These are phyloP conservation scores for Drosophila sordidula DNA, from an alignment of 2,888 invertebrate genomes.

Conservation along the genomic window DNA sequence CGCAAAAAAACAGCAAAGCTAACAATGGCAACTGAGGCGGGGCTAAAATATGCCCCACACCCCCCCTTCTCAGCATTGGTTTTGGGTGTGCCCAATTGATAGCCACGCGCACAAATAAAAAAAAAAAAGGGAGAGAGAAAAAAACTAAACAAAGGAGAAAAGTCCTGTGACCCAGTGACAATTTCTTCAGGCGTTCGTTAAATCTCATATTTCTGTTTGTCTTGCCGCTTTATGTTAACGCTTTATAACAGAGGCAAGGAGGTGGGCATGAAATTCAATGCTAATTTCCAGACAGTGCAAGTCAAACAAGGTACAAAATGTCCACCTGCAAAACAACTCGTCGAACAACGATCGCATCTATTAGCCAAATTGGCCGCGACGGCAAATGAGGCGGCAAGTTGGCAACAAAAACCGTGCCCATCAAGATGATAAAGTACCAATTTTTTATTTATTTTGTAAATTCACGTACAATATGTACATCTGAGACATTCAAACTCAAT, in stretches of 20 bases:
- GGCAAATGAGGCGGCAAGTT: slow-evolving; percentile 52
- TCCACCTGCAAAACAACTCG: background rate
- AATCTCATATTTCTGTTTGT: slow-evolving; percentile 72
- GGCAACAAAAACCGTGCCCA: slow-evolving; percentile 41
- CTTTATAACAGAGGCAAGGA: background rate
- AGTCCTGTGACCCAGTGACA: slow-evolving; percentile 14
- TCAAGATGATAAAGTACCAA: slow-evolving; percentile 45
- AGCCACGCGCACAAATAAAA: background rate
- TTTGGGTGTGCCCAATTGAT: slow-evolving; percentile 52
- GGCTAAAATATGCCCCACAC: background rate
- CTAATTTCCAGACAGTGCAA: slow-evolving; percentile 67
- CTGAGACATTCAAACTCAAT: slow-evolving; percentile 49
- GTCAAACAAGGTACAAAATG: slow-evolving; percentile 49
- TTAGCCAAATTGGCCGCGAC: slow-evolving; percentile 64
- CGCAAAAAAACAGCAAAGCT: slow-evolving; percentile 17
- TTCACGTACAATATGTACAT: slow-evolving; percentile 24
- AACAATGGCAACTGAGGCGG: slow-evolving; percentile 21
- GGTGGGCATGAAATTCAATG: slow-evolving; percentile 59
- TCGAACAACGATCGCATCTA: slow-evolving; percentile 28
- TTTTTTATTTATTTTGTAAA: background rate
- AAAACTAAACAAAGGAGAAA: slow-evolving; percentile 4
- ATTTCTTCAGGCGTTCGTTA: slow-evolving; percentile 40
- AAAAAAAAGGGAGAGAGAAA: background rate
- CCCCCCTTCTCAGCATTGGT: background rate
- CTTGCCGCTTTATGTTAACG: slow-evolving; percentile 19